Conservation (phyloP, 1,140 invertebrate species). For the Heliconius melpomene region DNA sequence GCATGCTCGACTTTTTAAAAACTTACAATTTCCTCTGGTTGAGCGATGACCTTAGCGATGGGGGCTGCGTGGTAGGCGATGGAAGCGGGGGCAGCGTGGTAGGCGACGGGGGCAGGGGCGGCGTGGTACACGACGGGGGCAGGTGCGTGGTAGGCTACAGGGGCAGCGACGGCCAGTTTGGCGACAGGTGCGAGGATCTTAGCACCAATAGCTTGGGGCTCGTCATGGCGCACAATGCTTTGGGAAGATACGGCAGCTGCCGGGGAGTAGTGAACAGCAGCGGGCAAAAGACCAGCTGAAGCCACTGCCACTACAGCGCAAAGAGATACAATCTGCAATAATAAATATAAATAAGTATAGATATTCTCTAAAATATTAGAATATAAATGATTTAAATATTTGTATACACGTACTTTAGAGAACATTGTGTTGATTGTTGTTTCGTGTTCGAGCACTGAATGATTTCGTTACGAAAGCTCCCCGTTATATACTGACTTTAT, state of each 20-base stretch:
- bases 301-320: conserved; percentile 54
- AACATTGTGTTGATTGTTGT: conserved; percentile 47
- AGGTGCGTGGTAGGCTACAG: conserved; percentile 45
- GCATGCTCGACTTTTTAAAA: neutral
- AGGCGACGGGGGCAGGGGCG: conserved; percentile 40
- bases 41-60: conserved; percentile 46
- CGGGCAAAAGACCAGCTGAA: conserved; percentile 53
- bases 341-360: neutral
- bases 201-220: conserved; percentile 34
- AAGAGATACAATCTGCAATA: conserved; percentile 53
- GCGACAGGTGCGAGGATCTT: conserved; percentile 35
- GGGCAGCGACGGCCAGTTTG: conserved; percentile 44
- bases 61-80: conserved; percentile 45
- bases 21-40: conserved; percentile 52
- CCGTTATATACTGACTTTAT: conserved; percentile 31
- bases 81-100: conserved; percentile 30
- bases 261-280: conserved; percentile 44
- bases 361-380: neutral
- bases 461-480: conserved; percentile 32
- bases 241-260: conserved; percentile 50
- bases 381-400: neutral
- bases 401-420: conserved; percentile 43
- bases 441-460: conserved; percentile 38
- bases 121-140: conserved; percentile 30
- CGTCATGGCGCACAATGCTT: conserved; percentile 51